Base-by-base conservation (phyloP, 1,140 invertebrate species). In the Drosophila nikananu region DNA sequence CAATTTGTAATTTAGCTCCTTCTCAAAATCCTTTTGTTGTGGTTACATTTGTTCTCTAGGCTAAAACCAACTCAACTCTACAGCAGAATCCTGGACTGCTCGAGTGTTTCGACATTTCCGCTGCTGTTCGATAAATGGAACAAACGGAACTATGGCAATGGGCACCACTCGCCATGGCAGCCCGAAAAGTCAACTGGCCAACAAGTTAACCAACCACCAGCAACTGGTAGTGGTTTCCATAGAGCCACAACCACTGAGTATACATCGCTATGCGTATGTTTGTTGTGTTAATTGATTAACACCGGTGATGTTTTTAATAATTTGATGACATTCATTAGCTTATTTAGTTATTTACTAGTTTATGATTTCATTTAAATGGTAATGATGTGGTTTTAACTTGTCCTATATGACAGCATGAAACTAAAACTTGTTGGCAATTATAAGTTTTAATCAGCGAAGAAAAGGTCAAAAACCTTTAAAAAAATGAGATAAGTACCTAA, bases 81-180 rank as follows among this genome's bases (percentile, higher is more conserved):
- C n/a, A 63, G 44, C 51, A 48, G 61, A 49, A 60, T 68, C 72
- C 48, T 61, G 52, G 71, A 60, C 48, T 82, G 51, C 5, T 23
- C 13, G 41, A 72, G 51, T 76, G 79, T 42, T 82, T 48, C 83
- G 79, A 86, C 78, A 86, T 86, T 86, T 81, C 64, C 60, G 51
- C 64, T 51, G 46, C 46, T 25, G 42, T 76, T 83, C 84, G 70
- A 84, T 87, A 87, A 87, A 87, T 87, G 81, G 84, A 87, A 87
- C 84, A 87, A 87, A 76, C 84, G 87, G 57, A 42, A 39, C 84
- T 68, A 86, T 87, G 84, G 82, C 49, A 86, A 84, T 86, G 77
- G 65, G 65, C 27, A 41, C n/a, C 52, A 21, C 58, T 81, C 48
- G 61, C 68, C 83, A 89, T 89, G 84, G 82, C 70, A 75, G 63